Conservation (phyloP, 2,113 vertebrate species). For the Megaleporinus macrocephalus region DNA sequence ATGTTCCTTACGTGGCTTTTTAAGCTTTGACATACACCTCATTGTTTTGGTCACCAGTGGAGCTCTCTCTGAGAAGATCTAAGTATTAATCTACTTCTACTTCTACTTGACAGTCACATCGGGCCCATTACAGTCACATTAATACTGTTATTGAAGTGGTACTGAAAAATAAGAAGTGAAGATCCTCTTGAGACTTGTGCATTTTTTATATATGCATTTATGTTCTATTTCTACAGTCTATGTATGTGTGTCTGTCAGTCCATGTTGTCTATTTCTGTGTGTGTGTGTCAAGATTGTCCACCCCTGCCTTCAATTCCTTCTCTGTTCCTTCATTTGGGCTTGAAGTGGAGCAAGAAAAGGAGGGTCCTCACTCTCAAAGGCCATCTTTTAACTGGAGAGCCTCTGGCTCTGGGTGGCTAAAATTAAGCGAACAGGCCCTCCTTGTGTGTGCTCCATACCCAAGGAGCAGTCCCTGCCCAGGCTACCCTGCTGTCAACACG, state of each 20-base stretch:
- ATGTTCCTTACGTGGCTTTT: neutral
- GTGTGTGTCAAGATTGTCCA: conserved; percentile 44
- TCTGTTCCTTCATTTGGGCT: conserved; percentile 69
- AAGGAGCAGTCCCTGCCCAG: conserved; percentile 39
- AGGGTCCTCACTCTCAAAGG: conserved; percentile 64
- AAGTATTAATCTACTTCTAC: neutral
- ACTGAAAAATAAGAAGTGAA: neutral
- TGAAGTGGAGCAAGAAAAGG: conserved; percentile 51
- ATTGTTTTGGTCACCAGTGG: neutral
- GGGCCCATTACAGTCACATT: too few relatives aligned
- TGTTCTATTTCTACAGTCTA: neutral
- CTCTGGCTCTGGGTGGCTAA: conserved; percentile 60
- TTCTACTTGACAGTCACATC: neutral
- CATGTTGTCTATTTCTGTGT: conserved; percentile 24
- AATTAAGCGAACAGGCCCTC: conserved; percentile 70
- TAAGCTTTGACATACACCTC: neutral
- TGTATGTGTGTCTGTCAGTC: conserved; percentile 29
- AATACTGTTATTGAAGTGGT: too few relatives aligned
- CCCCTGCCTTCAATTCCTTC: conserved; percentile 66
- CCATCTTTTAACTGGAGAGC: conserved; percentile 69
- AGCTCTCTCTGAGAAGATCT: neutral
- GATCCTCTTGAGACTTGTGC: neutral
- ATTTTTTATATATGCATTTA: neutral
- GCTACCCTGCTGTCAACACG: conserved; percentile 25
- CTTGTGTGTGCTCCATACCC: conserved; percentile 65